phyloP scores from a whole-genome alignment of 2,797 vertebrate genomes.

The Philypnodon macrostomus region DNA sequence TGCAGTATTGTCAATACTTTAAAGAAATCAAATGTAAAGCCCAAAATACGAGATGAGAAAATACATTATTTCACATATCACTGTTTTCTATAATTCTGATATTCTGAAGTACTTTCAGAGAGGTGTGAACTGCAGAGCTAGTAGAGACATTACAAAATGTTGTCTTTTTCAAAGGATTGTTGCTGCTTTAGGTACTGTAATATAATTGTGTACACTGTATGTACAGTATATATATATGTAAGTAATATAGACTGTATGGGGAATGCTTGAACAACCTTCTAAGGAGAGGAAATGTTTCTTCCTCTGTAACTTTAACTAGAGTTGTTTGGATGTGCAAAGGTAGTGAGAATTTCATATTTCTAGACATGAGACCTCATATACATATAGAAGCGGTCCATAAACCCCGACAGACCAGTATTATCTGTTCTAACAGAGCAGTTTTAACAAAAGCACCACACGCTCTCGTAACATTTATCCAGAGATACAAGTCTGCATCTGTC shows the following conservation, averaged over 20 bases:
- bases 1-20: constrained; percentile 22
- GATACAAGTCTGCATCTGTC: constrained; percentile 28
- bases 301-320: constrained; percentile 12
- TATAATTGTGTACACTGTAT: constrained; percentile 59
- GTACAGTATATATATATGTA: constrained; percentile 60
- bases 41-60: no score
- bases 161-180: constrained; percentile 22
- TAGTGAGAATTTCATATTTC: constrained; percentile 10
- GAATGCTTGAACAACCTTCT: constrained; percentile 31
- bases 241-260: constrained; percentile 47
- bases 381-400: constrained; percentile 32
- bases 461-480: constrained; percentile 35
- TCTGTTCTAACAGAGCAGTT: constrained; percentile 16
- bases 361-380: constrained; percentile 41
- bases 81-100: constrained; percentile 30
- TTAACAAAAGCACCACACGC: constrained; percentile 39
- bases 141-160: constrained; percentile 20
- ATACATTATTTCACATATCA: no score
- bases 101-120: constrained; percentile 15
- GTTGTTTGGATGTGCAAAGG: constrained; percentile 12
- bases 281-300: background rate
- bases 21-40: background rate
- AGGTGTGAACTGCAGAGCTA: constrained; percentile 2
- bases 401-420: constrained; percentile 38
- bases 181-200: constrained; percentile 34